Evolutionary conservation across 1,140 invertebrate species (phyloP).

Genomic region (Magallana ariakensis): DNA sequence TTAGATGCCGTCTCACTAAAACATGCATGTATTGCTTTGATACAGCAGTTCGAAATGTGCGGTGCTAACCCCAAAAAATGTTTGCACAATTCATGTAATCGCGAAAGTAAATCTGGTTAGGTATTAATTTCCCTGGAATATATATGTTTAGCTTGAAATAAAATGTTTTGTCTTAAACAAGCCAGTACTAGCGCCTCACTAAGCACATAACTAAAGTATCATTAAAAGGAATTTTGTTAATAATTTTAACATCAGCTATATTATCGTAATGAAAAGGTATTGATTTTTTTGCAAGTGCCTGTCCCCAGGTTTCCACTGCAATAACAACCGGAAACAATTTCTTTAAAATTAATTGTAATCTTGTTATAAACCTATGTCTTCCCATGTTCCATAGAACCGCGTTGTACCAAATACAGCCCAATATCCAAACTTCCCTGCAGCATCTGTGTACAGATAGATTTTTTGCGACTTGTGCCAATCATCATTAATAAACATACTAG

Average conservation of each 20-base stretch:
- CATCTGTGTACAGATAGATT: constrained; percentile 33
- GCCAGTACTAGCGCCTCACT: constrained; percentile 43
- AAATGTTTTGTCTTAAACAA: constrained; percentile 36
- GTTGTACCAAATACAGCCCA: constrained; percentile 21
- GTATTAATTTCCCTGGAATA: constrained; percentile 34
- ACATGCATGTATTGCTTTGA: constrained; percentile 24
- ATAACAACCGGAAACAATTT: constrained; percentile 51
- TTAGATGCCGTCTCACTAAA: constrained; percentile 26
- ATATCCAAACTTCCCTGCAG: constrained; percentile 25
- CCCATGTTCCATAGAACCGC: constrained; percentile 39
- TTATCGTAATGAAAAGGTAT: constrained; percentile 52
- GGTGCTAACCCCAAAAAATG: not conserved
- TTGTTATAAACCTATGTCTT: not conserved
- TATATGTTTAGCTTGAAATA: constrained; percentile 33
- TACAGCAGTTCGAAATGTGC: not conserved
- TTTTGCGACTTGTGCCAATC: not conserved
- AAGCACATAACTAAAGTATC: constrained; percentile 48
- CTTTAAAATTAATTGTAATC: constrained; percentile 6
- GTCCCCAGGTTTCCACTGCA: constrained; percentile 1
- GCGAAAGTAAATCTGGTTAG: constrained; percentile 36
- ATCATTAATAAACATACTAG: constrained; percentile 2
- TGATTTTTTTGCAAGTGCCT: constrained; percentile 38
- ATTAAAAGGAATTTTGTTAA: constrained; percentile 54
- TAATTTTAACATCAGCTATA: constrained; percentile 45
- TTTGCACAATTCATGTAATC: constrained; percentile 48